These are phyloP conservation scores for Andinoacara biseriatus DNA, from an alignment of 2,113 vertebrate genomes.

Conservation along the genomic window DNA sequence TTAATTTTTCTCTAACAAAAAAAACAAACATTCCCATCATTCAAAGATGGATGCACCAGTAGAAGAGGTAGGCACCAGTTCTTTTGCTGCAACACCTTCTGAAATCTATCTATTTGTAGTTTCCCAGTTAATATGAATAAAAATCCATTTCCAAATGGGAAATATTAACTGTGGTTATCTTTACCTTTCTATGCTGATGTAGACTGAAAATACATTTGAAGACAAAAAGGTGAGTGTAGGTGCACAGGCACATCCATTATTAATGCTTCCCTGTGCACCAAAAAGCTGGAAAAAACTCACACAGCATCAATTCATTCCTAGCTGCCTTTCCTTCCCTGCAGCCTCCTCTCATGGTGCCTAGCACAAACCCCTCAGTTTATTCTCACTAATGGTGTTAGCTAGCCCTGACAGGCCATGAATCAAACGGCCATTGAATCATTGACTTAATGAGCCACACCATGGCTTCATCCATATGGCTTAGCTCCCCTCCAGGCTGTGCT, in stretches of 20 bases:
- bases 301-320: slow-evolving; percentile 19
- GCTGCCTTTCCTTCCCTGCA: slow-evolving; percentile 24
- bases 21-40: slow-evolving; percentile 31
- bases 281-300: not conserved
- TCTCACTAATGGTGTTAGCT: slow-evolving; percentile 26
- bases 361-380: slow-evolving; percentile 6
- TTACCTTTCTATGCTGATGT: slow-evolving; percentile 6
- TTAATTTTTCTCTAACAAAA: slow-evolving; percentile 18
- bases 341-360: slow-evolving; percentile 9
- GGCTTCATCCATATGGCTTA: slow-evolving; percentile 26
- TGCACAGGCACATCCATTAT: not conserved
- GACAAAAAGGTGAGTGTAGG: slow-evolving; percentile 58
- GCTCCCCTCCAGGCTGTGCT: slow-evolving; percentile 17
- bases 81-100: not conserved
- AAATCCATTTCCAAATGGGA: not conserved
- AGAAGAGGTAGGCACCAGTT: slow-evolving; percentile 63
- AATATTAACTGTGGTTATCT: slow-evolving; percentile 26
- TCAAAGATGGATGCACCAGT: slow-evolving; percentile 54
- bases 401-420: slow-evolving; percentile 42
- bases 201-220: slow-evolving; percentile 44
- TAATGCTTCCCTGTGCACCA: not conserved
- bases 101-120: not conserved
- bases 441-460: slow-evolving; percentile 53
- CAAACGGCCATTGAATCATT: slow-evolving; percentile 47
- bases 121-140: not conserved